These are phyloP conservation scores for Phorcus lineatus DNA, from an alignment of 2,888 invertebrate genomes.

Conservation along the genomic window DNA sequence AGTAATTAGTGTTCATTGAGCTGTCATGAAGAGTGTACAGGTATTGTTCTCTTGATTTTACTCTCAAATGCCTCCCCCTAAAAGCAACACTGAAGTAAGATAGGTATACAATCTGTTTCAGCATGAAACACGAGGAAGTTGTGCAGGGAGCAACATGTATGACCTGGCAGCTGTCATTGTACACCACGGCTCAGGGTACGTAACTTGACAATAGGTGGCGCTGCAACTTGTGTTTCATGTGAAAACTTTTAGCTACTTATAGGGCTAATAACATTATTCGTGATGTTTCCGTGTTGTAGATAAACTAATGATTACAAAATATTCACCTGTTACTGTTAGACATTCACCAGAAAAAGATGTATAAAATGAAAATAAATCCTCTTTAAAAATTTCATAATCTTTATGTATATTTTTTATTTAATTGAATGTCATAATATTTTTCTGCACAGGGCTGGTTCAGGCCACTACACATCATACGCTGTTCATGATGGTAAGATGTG, in stretches of 20 bases:
- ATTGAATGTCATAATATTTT: background rate
- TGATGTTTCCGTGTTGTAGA: too few relatives aligned
- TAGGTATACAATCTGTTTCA: slow-evolving; percentile 44
- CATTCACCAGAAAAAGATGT: background rate
- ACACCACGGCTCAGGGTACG: slow-evolving; percentile 87
- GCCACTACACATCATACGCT: slow-evolving; percentile 90
- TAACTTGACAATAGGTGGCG: too few relatives aligned
- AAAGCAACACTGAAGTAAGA: too few relatives aligned
- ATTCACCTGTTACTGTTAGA: background rate
- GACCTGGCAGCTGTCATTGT: slow-evolving; percentile 89
- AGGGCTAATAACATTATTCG: too few relatives aligned
- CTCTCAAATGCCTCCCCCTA: too few relatives aligned
- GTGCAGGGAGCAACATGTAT: slow-evolving; percentile 82
- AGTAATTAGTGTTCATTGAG: too few relatives aligned
- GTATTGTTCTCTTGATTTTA: background rate
- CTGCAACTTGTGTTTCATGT: too few relatives aligned
- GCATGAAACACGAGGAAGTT: slow-evolving; percentile 82
- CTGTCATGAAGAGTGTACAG: too few relatives aligned
- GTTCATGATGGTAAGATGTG: slow-evolving; percentile 80
- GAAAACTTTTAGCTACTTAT: too few relatives aligned
- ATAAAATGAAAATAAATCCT: too few relatives aligned
- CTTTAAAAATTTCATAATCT: background rate
- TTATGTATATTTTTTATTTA: background rate
- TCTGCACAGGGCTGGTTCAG: slow-evolving; percentile 84
- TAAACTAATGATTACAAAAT: too few relatives aligned